A percentile compares a stretch with the other conserved stretches of the same genome.
Conservation (phyloP, 2,797 vertebrate genomes). For the Kryptopterus vitreolus region DNA sequence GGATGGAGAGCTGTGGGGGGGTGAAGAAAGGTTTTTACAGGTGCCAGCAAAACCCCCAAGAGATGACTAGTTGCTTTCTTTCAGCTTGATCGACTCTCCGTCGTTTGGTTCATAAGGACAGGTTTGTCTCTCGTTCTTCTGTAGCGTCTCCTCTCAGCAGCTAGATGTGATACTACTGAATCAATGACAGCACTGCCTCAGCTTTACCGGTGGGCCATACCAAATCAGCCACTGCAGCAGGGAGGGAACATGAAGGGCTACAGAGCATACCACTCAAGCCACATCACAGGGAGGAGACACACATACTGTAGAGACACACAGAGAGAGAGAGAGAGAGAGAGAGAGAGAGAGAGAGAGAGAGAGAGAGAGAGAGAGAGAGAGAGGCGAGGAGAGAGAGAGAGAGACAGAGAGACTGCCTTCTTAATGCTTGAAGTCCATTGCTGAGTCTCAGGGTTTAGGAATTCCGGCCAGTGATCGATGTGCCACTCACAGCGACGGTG, state of each 20-base stretch:
- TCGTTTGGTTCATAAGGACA: constrained; percentile 29
- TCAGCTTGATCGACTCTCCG: constrained; percentile 39
- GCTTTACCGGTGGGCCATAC: constrained; percentile 69
- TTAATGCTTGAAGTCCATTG: constrained; percentile 65
- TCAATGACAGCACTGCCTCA: constrained; percentile 70
- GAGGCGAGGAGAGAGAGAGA: constrained; percentile 6
- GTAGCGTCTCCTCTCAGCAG: constrained; percentile 52
- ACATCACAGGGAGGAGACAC: neutral
- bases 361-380: neutral
- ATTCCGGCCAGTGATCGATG: constrained; percentile 54
- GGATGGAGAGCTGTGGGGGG: constrained; percentile 55
- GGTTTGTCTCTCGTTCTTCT: constrained; percentile 34
- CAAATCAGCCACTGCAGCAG: constrained; percentile 62
- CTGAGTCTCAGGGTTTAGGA: constrained; percentile 57
- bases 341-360: constrained; percentile 5
- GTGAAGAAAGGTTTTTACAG: neutral
- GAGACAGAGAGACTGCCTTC: constrained; percentile 44
- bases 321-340: neutral
- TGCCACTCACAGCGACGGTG: constrained; percentile 23
- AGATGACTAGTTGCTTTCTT: constrained; percentile 46
- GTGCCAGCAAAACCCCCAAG: constrained; percentile 7
- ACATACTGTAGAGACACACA: neutral
- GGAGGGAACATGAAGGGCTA: constrained; percentile 35
- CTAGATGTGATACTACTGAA: constrained; percentile 72
- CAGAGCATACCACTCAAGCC: constrained; percentile 48